Percentiles rank a stretch among this genome's conserved stretches.
Evolutionary conservation across 2,797 vertebrate species (phyloP).

Genomic region (Spatula clypeata): DNA sequence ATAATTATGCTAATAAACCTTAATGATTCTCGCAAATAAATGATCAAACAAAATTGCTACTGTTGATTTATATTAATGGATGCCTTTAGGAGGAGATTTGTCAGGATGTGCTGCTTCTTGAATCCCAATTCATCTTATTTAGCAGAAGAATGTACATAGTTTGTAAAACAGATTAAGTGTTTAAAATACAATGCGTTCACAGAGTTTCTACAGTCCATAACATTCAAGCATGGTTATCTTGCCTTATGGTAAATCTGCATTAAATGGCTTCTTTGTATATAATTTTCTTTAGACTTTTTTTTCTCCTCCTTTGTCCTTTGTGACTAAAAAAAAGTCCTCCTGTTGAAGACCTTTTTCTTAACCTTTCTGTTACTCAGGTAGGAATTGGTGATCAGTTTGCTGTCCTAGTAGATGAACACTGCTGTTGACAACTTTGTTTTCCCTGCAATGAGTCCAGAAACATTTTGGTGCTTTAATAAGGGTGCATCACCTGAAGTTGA

Average conservation of each 20-base stretch:
- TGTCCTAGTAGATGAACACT: background rate
- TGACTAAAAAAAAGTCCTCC: background rate
- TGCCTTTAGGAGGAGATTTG: slow-evolving; percentile 88
- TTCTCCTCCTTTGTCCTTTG: background rate
- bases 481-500: background rate
- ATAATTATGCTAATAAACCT: slow-evolving; percentile 90
- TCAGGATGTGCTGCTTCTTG: slow-evolving; percentile 81
- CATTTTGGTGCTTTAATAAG: background rate
- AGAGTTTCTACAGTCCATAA: slow-evolving; percentile 80
- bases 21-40: slow-evolving; percentile 90
- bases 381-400: background rate
- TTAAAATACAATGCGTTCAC: slow-evolving; percentile 82
- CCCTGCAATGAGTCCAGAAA: background rate
- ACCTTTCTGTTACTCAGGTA: background rate
- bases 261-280: slow-evolving; percentile 58
- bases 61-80: slow-evolving; percentile 91
- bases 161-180: slow-evolving; percentile 83
- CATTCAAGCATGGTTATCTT: slow-evolving; percentile 56
- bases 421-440: background rate
- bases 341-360: background rate
- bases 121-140: slow-evolving; percentile 86
- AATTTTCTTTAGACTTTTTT: slow-evolving; percentile 47
- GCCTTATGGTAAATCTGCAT: slow-evolving; percentile 78
- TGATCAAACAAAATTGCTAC: slow-evolving; percentile 89
- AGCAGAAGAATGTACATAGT: slow-evolving; percentile 81